Evolutionary conservation across 1,140 invertebrate species (phyloP).

Genomic region (Camponotus floridanus): DNA sequence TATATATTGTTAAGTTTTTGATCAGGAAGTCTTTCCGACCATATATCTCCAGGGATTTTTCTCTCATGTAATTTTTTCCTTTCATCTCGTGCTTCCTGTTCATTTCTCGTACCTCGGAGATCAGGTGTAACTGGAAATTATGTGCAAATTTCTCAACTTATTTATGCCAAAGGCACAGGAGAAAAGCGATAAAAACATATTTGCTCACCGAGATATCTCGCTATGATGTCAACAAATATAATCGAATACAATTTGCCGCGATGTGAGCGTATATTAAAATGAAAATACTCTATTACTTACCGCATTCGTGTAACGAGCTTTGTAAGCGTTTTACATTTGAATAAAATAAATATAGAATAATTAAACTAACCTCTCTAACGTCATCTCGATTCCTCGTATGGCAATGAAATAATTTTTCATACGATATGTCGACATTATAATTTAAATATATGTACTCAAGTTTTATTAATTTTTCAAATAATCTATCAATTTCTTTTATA

Average conservation of each 20-base stretch:
- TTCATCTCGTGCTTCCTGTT: neutral
- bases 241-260: slow-evolving; percentile 26
- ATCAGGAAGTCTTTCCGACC: slow-evolving; percentile 1
- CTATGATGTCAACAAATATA: neutral
- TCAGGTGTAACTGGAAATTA: slow-evolving; percentile 37
- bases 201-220: neutral
- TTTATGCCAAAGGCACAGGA: neutral
- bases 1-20: slow-evolving; percentile 42
- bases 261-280: neutral
- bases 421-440: neutral
- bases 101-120: neutral
- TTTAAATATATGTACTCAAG: neutral
- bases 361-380: neutral
- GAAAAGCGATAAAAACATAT: neutral
- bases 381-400: neutral
- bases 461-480: neutral
- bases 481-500: neutral
- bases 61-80: slow-evolving; percentile 16
- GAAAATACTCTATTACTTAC: neutral
- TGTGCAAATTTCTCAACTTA: slow-evolving; percentile 34
- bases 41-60: neutral
- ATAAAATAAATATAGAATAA: neutral
- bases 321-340: neutral
- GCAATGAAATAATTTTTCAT: neutral
- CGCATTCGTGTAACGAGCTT: slow-evolving; percentile 4